phyloP scores from a whole-genome alignment of 2,888 invertebrate species.

The Stenichneumon culpator region DNA sequence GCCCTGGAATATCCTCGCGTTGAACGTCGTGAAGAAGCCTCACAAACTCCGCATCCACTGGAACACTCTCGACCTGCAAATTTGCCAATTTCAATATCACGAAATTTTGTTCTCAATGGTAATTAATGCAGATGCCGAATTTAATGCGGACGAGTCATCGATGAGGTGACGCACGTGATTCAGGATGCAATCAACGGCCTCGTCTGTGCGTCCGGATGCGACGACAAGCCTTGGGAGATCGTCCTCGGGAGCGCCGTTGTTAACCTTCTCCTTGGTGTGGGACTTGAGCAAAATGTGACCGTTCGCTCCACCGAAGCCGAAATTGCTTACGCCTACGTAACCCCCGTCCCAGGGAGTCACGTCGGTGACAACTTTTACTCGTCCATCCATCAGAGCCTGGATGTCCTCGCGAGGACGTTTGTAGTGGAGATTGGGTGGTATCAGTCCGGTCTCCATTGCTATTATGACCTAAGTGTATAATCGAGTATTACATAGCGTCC shows the following conservation, averaged over 20 bases:
- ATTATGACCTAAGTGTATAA: conserved; percentile 87
- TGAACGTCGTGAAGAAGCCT: no score
- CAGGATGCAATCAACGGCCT: conserved; percentile 89
- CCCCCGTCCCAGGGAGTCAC: conserved; percentile 90
- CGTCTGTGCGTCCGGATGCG: conserved; percentile 93
- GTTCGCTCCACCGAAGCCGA: conserved; percentile 97
- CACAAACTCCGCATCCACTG: no score
- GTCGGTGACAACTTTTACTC: conserved; percentile 91
- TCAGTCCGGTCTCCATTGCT: conserved; percentile 91
- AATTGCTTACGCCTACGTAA: conserved; percentile 93
- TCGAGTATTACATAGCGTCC: no score
- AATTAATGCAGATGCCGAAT: no score
- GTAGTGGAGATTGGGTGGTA: conserved; percentile 96
- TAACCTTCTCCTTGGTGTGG: conserved; percentile 87
- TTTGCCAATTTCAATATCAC: no score
- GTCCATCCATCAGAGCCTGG: conserved; percentile 88
- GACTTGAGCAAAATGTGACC: conserved; percentile 90
- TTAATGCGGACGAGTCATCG: not conserved
- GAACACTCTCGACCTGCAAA: no score
- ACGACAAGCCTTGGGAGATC: conserved; percentile 91
- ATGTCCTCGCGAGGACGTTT: conserved; percentile 88
- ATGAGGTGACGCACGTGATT: conserved; percentile 85
- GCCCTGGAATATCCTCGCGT: no score
- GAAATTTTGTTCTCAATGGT: no score
- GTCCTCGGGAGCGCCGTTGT: conserved; percentile 88